Conservation (phyloP, 2,888 invertebrate genomes). For the Steinernema scapterisci region DNA sequence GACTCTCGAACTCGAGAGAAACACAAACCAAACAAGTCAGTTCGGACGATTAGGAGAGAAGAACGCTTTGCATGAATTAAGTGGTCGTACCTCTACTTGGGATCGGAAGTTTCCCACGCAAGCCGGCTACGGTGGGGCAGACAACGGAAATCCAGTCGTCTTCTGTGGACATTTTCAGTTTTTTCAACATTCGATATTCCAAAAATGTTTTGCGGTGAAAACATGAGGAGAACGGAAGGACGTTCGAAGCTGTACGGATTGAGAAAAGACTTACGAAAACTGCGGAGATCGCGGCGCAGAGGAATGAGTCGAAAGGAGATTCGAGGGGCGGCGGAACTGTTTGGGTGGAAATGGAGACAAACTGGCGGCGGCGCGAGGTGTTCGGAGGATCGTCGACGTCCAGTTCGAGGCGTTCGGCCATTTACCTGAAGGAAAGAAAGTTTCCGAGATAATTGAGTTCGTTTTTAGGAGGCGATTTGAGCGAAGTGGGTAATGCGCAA, state of each 20-base stretch:
- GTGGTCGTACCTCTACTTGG: too few species aligned
- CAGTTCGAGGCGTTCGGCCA: neutral
- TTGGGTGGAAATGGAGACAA: conserved; percentile 4
- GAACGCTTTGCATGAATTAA: neutral
- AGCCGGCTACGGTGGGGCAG: too few species aligned
- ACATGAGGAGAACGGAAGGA: neutral
- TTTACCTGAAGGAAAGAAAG: neutral
- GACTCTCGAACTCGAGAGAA: conserved; percentile 17
- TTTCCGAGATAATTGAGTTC: too few species aligned
- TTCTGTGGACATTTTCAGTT: neutral
- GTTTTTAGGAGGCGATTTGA: too few species aligned
- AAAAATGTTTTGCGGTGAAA: neutral
- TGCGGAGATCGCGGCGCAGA: conserved; percentile 8
- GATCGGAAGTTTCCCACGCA: too few species aligned
- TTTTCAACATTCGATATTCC: neutral
- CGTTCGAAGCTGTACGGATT: too few species aligned
- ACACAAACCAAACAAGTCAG: conserved; percentile 13
- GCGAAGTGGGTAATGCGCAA: too few species aligned
- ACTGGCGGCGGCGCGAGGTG: neutral
- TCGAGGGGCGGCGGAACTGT: neutral
- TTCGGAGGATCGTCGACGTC: neutral
- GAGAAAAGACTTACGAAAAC: neutral
- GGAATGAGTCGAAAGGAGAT: neutral
- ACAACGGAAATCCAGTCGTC: too few species aligned
- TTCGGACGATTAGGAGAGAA: neutral